phyloP scores from a whole-genome alignment of 2,113 vertebrate genomes.

The Octodon degus region DNA sequence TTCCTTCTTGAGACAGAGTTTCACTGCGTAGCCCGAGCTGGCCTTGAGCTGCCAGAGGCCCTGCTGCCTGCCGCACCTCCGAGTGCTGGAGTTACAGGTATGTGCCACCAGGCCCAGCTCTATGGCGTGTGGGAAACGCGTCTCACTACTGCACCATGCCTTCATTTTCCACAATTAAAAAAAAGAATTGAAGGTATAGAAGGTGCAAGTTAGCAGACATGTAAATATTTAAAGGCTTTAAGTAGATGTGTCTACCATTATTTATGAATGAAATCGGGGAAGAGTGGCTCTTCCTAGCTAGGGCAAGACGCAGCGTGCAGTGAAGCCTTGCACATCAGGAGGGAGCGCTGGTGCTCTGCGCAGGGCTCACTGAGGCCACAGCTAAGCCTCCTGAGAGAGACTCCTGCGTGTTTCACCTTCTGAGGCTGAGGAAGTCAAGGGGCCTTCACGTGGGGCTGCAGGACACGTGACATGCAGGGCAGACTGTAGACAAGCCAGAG shows the following conservation, averaged over 20 bases:
- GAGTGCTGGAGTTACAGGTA: too few species aligned
- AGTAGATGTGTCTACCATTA: background rate
- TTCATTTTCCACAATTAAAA: conserved; percentile 11
- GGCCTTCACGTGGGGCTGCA: background rate
- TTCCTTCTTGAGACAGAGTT: too few species aligned
- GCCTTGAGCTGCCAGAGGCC: too few species aligned
- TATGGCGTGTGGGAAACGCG: background rate
- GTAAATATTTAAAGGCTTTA: background rate
- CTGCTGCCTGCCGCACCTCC: too few species aligned
- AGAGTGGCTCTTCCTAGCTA: background rate
- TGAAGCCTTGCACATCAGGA: background rate
- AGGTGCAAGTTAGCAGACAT: background rate
- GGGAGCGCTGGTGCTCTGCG: background rate
- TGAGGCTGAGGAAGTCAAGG: background rate
- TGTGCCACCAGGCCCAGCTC: too few species aligned
- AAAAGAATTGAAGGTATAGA: background rate
- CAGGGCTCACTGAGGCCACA: background rate
- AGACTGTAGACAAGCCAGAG: background rate
- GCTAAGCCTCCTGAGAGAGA: background rate
- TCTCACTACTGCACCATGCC: background rate
- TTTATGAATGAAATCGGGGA: background rate
- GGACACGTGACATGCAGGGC: background rate
- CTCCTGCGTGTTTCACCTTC: background rate
- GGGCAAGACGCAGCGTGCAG: background rate
- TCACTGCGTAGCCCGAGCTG: too few species aligned